Base-by-base conservation (phyloP, 2,113 vertebrate genomes). In the Rhea americana region DNA sequence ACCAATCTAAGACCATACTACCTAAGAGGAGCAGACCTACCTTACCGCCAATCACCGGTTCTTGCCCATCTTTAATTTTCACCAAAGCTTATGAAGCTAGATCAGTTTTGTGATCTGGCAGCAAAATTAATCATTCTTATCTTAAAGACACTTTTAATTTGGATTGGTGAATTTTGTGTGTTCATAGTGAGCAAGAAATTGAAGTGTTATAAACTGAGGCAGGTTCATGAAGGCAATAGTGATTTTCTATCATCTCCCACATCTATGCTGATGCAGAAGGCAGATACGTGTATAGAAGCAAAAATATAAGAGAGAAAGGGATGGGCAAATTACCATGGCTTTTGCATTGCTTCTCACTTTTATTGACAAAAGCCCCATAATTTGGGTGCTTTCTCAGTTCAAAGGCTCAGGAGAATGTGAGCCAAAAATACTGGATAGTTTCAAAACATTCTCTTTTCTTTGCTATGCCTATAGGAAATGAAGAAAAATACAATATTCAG, bases 181-280 rank as follows among this genome's bases (percentile, higher is more conserved):
- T 78, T 84, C 91, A 28, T 13, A 16, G 25, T 75, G 13, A 59
- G 81, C 24, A 72, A 11, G 19, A 65, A 79, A 72, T 1, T 2
- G 25, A 91, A 82, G 30, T 4, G 0, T 19, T 65, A 7, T 21
- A 6, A 65, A 19, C 10, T 75, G 35, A 90, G 56, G 22, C 17
- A 58, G 70, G 5, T 3, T 77, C 17, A n/a, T 59, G 39, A 56
- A 59, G 8, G 10, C 5, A 63, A 10, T 51, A 21, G 3, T 15
- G 2, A 9, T 75, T 80, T 82, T 32, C 20, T 67, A 11, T 51
- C 8, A 11, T 51, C 8, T 0, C 0, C 5, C 10, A 72, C 8
- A 17, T 5, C 11, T 5, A 19, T 39, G 7, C 3, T 68, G 59
- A 47, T 56, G 26, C 7, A 26, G 24, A 71, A 55, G 65, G 15